Evolutionary conservation across 1,140 invertebrate species (phyloP), one percentile per base, ranked within the genome.

Genomic region (Lepidotrigona ventralis): DNA sequence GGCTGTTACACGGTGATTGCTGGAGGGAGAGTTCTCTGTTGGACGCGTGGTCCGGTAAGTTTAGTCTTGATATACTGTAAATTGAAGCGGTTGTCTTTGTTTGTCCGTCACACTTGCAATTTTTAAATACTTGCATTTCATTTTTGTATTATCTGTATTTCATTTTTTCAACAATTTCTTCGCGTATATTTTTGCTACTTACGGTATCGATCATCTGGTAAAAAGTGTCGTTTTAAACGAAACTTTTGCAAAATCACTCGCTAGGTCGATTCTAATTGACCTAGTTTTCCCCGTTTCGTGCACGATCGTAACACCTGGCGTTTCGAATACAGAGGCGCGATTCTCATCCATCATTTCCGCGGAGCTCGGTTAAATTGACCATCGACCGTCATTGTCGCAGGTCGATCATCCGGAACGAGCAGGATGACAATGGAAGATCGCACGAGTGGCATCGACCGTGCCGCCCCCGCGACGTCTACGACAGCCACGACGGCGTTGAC

Each of bases 341-440:
- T 21, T 12, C 23, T 33, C 69, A 87, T 88, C 68, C 64, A 85
- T 87, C 80, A 85, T 51, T 54, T 21, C 81, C 58, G 51, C 53
- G n/a, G 14, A 58, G 29, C 60, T 63, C n/a, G 71, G 60, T 88
- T 33, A 81, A 60, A 89, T 85, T 75, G 84, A 86, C 78, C 86
- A 76, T 75, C 56, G 75, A 51, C 26, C 15, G 76, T 86, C 26
- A 88, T 86, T 89, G 81, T 90, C 79, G 58, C 70, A 90, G 89
- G 87, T 85, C 63, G 81, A 90, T 88, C 84, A 78, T 85, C 69
- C 87, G 85, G 79, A 89, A 63, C 84, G 85, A 86, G 85, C 92
- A 93, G 89, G 86, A 94, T 94, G 93, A 94, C 93, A 92, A 94
- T 94, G 93, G 93, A 94, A 94, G 93, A 94, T 93, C 93, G 93